These are phyloP conservation scores for Bubalus kerabau DNA, from an alignment of 2,113 vertebrate species.

Conservation along the genomic window DNA sequence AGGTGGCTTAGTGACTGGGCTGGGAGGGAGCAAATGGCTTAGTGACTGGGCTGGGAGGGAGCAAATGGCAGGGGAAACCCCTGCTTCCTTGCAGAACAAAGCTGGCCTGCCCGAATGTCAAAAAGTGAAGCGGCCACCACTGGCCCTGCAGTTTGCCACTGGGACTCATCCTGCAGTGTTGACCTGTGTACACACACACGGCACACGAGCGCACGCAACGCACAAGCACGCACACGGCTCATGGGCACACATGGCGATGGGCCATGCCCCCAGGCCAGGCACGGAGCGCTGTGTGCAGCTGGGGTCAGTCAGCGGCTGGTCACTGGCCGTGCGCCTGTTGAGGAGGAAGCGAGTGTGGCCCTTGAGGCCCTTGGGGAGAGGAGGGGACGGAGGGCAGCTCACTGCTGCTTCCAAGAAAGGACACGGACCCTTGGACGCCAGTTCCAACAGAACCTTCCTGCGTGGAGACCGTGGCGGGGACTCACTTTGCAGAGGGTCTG, in stretches of 20 bases:
- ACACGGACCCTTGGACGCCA: rapidly evolving
- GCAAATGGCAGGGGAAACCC: not conserved
- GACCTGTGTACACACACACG: rapidly evolving
- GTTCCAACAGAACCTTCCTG: not conserved
- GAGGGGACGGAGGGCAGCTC: too few species aligned
- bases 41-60: not conserved
- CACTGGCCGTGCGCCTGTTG: not conserved
- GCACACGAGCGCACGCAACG: rapidly evolving
- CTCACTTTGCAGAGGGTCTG: not conserved
- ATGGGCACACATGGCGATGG: rapidly evolving
- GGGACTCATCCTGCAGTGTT: not conserved
- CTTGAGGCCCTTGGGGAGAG: not conserved
- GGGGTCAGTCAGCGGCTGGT: not conserved
- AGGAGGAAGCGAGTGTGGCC: not conserved
- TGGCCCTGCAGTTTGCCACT: not conserved
- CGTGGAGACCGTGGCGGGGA: not conserved
- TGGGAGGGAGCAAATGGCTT: not conserved
- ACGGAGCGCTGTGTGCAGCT: too few species aligned
- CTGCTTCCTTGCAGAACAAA: too few species aligned
- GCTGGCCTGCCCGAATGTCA: not conserved
- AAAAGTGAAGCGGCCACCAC: not conserved
- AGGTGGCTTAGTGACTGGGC: not conserved
- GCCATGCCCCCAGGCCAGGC: rapidly evolving
- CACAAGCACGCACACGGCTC: rapidly evolving
- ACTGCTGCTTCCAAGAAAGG: not conserved